Evolutionary conservation across 2,797 vertebrate genomes (phyloP).

Genomic region (Limnodromus scolopaceus): DNA sequence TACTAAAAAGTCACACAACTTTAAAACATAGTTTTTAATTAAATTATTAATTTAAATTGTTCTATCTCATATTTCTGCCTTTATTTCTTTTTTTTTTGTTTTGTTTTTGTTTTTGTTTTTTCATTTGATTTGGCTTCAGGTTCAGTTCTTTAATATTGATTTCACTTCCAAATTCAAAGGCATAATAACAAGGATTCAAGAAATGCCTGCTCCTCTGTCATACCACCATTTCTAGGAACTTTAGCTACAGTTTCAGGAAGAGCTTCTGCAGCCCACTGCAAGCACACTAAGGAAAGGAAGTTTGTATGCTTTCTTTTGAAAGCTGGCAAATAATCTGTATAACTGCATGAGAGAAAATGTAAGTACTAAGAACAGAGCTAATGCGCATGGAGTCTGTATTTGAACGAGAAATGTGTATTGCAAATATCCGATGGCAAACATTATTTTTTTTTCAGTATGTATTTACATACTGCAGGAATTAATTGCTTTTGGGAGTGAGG

Average conservation of each 20-base stretch:
- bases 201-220: background rate
- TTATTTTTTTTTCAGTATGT: background rate
- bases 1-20: background rate
- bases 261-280: background rate
- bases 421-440: background rate
- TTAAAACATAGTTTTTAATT: background rate
- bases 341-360: background rate
- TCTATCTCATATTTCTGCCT: background rate
- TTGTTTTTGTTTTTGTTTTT: background rate
- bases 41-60: background rate
- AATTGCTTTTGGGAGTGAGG: background rate
- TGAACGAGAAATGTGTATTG: background rate
- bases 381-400: background rate
- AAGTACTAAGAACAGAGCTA: background rate
- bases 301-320: background rate
- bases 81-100: too few relatives aligned
- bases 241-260: background rate
- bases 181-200: background rate
- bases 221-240: background rate
- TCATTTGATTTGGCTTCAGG: background rate
- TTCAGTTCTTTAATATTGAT: background rate
- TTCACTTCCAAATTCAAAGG: background rate
- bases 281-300: background rate
- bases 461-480: background rate
- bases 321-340: background rate